These are phyloP conservation scores for Melipona quadrifasciata DNA, from an alignment of 1,140 invertebrate genomes.

Conservation along the genomic window DNA sequence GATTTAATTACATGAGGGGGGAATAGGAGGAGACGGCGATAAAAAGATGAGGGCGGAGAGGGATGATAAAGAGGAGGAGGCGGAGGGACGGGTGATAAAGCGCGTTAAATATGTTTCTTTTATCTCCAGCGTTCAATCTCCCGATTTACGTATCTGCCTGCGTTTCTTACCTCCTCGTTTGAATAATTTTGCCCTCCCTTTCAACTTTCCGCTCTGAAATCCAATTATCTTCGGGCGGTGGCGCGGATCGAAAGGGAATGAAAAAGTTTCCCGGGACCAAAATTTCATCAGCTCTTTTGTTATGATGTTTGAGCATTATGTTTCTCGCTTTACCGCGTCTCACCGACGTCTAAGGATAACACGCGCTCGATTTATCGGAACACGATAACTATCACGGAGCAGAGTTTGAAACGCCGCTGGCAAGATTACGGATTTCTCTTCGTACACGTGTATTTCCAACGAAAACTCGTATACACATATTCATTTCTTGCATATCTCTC, in stretches of 20 bases:
- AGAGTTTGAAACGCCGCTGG: slow-evolving; percentile 62
- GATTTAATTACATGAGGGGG: not conserved
- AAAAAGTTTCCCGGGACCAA: not conserved
- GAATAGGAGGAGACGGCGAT: no score
- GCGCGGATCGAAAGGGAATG: not conserved
- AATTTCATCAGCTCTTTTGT: slow-evolving; percentile 31
- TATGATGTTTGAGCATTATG: slow-evolving; percentile 48
- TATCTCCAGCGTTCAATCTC: not conserved
- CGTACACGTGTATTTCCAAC: slow-evolving; percentile 46
- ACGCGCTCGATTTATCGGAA: slow-evolving; percentile 65
- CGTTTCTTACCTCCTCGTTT: not conserved
- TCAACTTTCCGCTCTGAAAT: not conserved
- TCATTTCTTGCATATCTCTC: slow-evolving; percentile 22
- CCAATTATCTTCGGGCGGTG: not conserved
- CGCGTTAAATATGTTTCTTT: not conserved
- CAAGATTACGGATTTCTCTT: slow-evolving; percentile 58
- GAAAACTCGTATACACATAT: slow-evolving; percentile 45
- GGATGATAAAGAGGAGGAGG: no score
- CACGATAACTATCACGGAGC: slow-evolving; percentile 64
- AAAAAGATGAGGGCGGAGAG: no score
- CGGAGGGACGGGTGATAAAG: no score
- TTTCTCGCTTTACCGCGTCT: slow-evolving; percentile 58
- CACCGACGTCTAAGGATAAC: slow-evolving; percentile 64
- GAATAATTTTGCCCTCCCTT: slow-evolving; percentile 8
- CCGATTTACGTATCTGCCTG: not conserved